A percentile compares a stretch with the other conserved stretches of the same genome.
Conservation (phyloP, 2,888 invertebrate species). For the Parapristionchus giblindavisi region DNA sequence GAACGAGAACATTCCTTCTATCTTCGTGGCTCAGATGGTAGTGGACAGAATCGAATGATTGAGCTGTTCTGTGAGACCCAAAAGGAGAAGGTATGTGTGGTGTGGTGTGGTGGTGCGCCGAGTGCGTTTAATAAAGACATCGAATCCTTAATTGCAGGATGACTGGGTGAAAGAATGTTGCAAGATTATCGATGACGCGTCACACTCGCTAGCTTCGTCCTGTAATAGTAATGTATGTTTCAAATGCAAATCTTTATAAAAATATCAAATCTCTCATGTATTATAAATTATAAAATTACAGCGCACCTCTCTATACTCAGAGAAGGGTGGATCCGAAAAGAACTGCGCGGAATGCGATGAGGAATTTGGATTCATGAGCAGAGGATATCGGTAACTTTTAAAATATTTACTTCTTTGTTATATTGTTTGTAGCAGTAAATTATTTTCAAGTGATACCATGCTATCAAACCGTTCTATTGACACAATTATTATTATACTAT, state of each 20-base stretch:
- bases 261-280: background rate
- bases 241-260: background rate
- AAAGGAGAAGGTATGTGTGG: conserved; percentile 52
- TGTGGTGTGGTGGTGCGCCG: background rate
- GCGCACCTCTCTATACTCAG: conserved; percentile 31
- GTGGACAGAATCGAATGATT: conserved; percentile 58
- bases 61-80: conserved; percentile 62
- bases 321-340: conserved; percentile 43
- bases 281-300: too few relatives aligned
- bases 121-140: background rate
- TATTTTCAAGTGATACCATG: too few relatives aligned
- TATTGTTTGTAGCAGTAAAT: too few relatives aligned
- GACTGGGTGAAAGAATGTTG: conserved; percentile 64
- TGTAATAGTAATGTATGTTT: conserved; percentile 20
- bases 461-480: too few relatives aligned
- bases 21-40: conserved; percentile 71
- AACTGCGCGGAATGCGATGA: conserved; percentile 63
- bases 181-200: conserved; percentile 59
- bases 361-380: conserved; percentile 52
- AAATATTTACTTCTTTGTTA: too few relatives aligned
- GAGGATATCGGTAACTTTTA: conserved; percentile 36
- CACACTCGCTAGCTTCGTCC: conserved; percentile 33
- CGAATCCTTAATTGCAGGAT: conserved; percentile 35
- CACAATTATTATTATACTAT: too few relatives aligned
- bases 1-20: conserved; percentile 78